Evolutionary conservation across 2,113 vertebrate genomes (phyloP).

Genomic region (Sciurus niger): DNA sequence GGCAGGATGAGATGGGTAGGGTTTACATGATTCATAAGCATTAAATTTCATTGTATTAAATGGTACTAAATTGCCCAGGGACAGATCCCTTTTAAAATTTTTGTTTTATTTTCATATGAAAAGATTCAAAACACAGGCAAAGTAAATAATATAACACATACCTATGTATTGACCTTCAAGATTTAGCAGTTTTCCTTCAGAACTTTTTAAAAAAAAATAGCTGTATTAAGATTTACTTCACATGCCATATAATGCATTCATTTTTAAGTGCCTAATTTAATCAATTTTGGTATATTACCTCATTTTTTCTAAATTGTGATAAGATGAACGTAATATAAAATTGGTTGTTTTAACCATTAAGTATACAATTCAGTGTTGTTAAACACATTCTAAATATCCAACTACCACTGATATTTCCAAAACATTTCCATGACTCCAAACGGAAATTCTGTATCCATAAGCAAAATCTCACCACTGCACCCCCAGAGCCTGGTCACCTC

Average conservation of each 20-base stretch:
- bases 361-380: not conserved
- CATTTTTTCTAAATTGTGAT: not conserved
- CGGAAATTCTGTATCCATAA: not conserved
- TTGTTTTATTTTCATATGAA: constrained; percentile 10
- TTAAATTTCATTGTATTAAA: not conserved
- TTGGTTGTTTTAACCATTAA: not conserved
- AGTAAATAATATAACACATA: not conserved
- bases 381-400: not conserved
- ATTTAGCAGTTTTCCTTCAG: not conserved
- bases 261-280: not conserved
- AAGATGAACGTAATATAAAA: not conserved
- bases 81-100: not conserved
- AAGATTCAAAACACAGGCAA: not conserved
- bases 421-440: not conserved
- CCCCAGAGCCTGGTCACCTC: not conserved
- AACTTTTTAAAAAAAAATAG: not conserved
- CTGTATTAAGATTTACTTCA: not conserved
- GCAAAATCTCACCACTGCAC: not conserved
- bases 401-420: not conserved
- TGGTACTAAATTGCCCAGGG: not conserved
- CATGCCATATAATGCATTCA: not conserved
- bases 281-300: not conserved
- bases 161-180: not conserved
- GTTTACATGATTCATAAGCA: not conserved
- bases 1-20: not conserved